Evolutionary conservation across 2,797 vertebrate genomes (phyloP), one percentile per base, ranked within the genome.

Genomic region (Hippoglossus hippoglossus): DNA sequence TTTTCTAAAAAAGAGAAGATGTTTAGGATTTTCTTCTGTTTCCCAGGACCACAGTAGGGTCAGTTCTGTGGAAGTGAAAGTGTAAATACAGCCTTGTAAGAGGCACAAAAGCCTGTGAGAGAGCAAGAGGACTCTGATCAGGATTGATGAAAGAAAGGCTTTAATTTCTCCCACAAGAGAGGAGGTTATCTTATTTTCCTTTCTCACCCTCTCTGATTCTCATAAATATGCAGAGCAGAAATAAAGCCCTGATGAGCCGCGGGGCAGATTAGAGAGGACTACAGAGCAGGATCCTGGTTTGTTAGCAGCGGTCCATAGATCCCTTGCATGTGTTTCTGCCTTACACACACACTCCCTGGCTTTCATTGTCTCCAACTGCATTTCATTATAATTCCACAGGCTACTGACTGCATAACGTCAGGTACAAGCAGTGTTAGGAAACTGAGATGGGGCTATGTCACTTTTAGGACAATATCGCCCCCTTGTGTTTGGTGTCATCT

Each of bases 91-190:
- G 61, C 69, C 58, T 86, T 85, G 77, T 75, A 67, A 73, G 67
- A 77, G 79, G 53, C 39, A 76, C 64, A 79, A 46, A 83, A 77
- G 58, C 64, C 77, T 68, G 53, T 66, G 70, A 63, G 62, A 75
- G 67, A 87, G 79, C 84, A 80, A 6, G 65, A 80, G 84, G 68
- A 77, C 76, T 87, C 84, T 90, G 75, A 90, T 90, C 89, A 73
- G 81, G 81, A 83, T 61, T 66, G 85, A 93, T 92, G 90, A 91
- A 93, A 78, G 87, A 77, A 83, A 70, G 74, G 76, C 77, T 82
- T 84, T 88, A 94, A 94, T 83, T 64, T 89, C 87, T 92, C 91
- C 91, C 94, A 18, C 34, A 79, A 94, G 95, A 94, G 73, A 80
- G 71, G 77, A 18, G 39, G 79, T 78, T 90, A 82, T 62, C 77